Conservation (phyloP, 2,888 invertebrate species). For the Cantharis nigra region DNA sequence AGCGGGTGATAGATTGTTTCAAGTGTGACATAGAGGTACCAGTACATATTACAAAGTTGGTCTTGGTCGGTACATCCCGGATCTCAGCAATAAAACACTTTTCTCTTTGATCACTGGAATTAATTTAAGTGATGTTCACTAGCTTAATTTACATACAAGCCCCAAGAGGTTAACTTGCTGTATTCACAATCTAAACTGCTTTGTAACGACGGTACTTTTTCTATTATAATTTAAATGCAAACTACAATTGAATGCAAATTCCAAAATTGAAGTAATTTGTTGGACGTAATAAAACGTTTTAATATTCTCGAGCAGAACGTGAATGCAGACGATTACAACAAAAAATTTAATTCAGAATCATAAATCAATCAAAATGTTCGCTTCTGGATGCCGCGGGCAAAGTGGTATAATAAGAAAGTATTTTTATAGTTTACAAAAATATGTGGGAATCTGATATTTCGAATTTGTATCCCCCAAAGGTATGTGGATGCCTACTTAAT, state of each 20-base stretch:
- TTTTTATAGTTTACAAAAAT: background rate
- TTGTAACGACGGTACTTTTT: background rate
- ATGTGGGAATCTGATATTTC: background rate
- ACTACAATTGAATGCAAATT: background rate
- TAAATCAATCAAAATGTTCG: background rate
- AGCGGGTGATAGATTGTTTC: constrained; percentile 25
- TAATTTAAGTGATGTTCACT: constrained; percentile 30
- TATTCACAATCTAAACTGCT: constrained; percentile 1
- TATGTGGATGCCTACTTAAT: background rate
- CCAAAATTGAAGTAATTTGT: background rate
- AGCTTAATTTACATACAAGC: constrained; percentile 25
- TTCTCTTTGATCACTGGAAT: constrained; percentile 29
- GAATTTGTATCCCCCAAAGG: background rate
- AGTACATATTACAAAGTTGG: constrained; percentile 24
- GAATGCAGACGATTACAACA: background rate
- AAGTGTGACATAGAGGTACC: constrained; percentile 29
- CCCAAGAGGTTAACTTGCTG: constrained; percentile 6
- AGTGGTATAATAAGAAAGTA: background rate
- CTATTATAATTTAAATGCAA: constrained; percentile 3
- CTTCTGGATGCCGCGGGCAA: background rate
- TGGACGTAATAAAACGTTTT: background rate
- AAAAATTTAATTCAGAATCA: background rate
- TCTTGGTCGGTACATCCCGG: constrained; percentile 30
- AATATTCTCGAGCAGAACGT: background rate
- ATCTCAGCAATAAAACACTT: constrained; percentile 31